Evolutionary conservation across 2,888 invertebrate genomes (phyloP), one percentile per base, ranked within the genome.

Genomic region (Leucozona laternaria): DNA sequence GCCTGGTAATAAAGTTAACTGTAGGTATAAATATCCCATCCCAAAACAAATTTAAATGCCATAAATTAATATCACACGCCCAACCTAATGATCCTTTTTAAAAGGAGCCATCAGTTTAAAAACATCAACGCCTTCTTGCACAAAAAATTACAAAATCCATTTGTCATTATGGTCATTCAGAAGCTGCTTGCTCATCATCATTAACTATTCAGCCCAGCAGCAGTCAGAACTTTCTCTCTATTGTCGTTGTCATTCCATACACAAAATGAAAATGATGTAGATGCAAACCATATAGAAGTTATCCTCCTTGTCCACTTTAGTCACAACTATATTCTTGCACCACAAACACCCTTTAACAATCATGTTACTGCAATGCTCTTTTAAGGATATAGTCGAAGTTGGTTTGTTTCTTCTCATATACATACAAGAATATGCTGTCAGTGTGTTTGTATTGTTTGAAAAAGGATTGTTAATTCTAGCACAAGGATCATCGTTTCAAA

Each of bases 161-260:
- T 82, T 78, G 82, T 82, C 82, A 82, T 82, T 64, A 77, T 81
- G 71, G 76, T 77, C 77, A 71, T 48, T 78, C 66, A 66, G 66
- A 72, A 82, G 53, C 68, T 82, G 78, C 78, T 57, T 17, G 64
- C 72, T 82, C 78, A 82, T 76, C 76, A 76, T 43, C 76, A 76
- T 76, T 76, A 66, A 76, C 66, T 55, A 55, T 31, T 50, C n/a
- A n/a, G n/a, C n/a, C n/a, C n/a, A n/a, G n/a, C 53, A 53, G 40
- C 43, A 58, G 5, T 20, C 60, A 48, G 45, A n/a, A 45, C 15
- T 53, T 53, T 28, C n/a, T 31, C 43, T 43, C 48, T 17, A 28
- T 28, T 58, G 13, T 20, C 2, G 17, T 45, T 45, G 25, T 6
- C 5, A 25, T 62, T 43, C 43, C n/a, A n/a, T 31, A 22, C 15